Evolutionary conservation across 1,140 invertebrate genomes (phyloP).

Genomic region (Maconellicoccus hirsutus): DNA sequence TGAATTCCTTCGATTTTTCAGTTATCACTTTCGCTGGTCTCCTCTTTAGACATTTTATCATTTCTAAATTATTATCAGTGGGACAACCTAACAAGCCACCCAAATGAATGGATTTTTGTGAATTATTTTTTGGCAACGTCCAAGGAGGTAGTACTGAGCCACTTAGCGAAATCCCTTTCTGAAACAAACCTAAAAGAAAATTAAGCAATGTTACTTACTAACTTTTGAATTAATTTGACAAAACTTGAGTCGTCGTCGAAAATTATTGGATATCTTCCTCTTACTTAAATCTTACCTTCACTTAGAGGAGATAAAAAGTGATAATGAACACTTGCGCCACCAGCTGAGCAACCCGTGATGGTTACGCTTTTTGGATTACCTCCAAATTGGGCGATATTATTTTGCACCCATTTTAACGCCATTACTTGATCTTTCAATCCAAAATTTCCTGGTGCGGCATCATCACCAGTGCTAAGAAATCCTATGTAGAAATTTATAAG

Average conservation of each 20-base stretch:
- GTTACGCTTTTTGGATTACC: conserved; percentile 45
- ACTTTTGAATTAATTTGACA: too few species aligned
- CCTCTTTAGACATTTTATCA: conserved; percentile 58
- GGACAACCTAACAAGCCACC: conserved; percentile 56
- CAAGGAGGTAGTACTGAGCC: conserved; percentile 59
- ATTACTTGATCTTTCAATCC: conserved; percentile 52
- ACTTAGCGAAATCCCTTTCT: conserved; percentile 27
- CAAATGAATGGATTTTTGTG: conserved; percentile 52
- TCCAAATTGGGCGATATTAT: conserved; percentile 45
- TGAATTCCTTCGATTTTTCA: conserved; percentile 36
- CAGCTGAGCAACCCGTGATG: conserved; percentile 44
- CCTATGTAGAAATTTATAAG: conserved; percentile 28
- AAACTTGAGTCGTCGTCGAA: too few species aligned
- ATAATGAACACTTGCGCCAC: conserved; percentile 48
- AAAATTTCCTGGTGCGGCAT: conserved; percentile 44
- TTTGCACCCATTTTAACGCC: conserved; percentile 49
- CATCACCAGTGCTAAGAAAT: conserved; percentile 46
- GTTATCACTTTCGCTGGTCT: conserved; percentile 45
- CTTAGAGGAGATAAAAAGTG: conserved; percentile 45
- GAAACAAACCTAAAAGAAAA: conserved; percentile 26
- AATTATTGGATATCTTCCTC: too few species aligned
- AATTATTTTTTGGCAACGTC: conserved; percentile 52
- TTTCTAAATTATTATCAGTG: conserved; percentile 38
- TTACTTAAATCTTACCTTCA: conserved; percentile 21
- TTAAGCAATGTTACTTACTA: too few species aligned